Conservation (phyloP, 2,113 vertebrate species). For the Pelodiscus sinensis region DNA sequence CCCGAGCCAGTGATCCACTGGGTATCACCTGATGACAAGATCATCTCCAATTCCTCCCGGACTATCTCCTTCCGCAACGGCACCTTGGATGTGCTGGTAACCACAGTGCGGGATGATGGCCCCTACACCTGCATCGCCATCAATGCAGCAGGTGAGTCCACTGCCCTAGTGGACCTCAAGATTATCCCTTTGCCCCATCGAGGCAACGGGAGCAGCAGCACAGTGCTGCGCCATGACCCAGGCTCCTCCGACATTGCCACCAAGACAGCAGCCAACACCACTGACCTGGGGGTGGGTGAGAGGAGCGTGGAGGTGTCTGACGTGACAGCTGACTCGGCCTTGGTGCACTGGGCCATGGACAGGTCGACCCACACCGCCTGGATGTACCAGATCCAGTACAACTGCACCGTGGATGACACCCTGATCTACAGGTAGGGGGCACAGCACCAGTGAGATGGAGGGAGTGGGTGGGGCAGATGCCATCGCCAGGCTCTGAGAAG, state of each 20-base stretch:
- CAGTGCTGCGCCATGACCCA: constrained; percentile 66
- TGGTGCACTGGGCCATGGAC: constrained; percentile 87
- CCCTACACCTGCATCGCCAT: constrained; percentile 92
- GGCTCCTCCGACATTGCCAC: constrained; percentile 83
- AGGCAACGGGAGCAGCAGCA: constrained; percentile 78
- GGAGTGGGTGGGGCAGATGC: background rate
- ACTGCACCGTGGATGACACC: constrained; percentile 77
- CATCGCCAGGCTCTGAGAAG: background rate
- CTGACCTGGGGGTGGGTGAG: constrained; percentile 51
- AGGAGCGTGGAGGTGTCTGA: constrained; percentile 82
- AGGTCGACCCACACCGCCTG: constrained; percentile 74
- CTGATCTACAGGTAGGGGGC: constrained; percentile 77
- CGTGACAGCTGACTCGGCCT: constrained; percentile 87
- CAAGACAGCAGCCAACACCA: constrained; percentile 67
- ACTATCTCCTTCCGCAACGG: constrained; percentile 87
- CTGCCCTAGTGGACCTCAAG: constrained; percentile 87
- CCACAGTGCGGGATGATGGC: constrained; percentile 91
- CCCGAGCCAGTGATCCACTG: constrained; percentile 91
- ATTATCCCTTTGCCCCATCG: constrained; percentile 90
- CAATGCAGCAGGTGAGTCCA: constrained; percentile 91
- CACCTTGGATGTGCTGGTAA: constrained; percentile 91
- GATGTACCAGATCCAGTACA: constrained; percentile 82
- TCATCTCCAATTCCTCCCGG: constrained; percentile 90
- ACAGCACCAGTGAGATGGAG: background rate
- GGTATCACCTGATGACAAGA: constrained; percentile 89